phyloP scores from a whole-genome alignment of 2,888 invertebrate genomes.

The Synanthedon andrenaeformis region DNA sequence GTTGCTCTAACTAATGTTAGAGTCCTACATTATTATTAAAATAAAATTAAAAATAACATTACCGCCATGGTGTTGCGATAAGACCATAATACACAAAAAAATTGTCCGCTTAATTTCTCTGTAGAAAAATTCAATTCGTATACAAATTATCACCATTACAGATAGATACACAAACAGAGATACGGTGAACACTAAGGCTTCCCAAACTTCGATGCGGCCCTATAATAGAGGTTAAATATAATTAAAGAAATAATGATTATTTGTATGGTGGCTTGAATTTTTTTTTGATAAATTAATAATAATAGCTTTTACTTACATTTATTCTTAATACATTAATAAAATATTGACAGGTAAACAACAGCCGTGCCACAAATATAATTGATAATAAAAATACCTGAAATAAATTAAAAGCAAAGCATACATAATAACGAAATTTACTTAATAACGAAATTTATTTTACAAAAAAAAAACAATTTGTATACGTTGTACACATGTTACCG shows the following conservation, averaged over 20 bases:
- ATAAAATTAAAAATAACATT: too few species aligned
- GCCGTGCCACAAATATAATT: not conserved
- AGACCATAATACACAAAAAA: conserved; percentile 16
- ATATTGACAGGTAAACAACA: not conserved
- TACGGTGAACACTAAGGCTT: not conserved
- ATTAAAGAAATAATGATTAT: too few species aligned
- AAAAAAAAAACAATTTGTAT: too few species aligned
- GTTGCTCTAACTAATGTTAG: too few species aligned
- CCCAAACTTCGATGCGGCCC: not conserved
- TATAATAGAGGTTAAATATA: not conserved
- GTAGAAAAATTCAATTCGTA: conserved; percentile 29
- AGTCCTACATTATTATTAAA: too few species aligned
- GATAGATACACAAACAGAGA: too few species aligned
- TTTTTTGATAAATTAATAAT: too few species aligned
- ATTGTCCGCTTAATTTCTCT: conserved; percentile 35
- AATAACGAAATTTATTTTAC: too few species aligned
- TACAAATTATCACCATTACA: conserved; percentile 12
- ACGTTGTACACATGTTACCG: too few species aligned
- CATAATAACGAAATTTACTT: too few species aligned
- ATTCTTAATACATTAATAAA: not conserved
- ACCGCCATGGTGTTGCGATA: too few species aligned
- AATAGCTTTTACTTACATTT: not conserved
- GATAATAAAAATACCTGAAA: not conserved
- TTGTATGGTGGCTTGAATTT: too few species aligned
- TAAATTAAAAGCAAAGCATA: not conserved